A percentile compares a stretch with the other conserved stretches of the same genome.
phyloP scores from a whole-genome alignment of 2,113 vertebrate genomes.

The Ranitomeya imitator region DNA sequence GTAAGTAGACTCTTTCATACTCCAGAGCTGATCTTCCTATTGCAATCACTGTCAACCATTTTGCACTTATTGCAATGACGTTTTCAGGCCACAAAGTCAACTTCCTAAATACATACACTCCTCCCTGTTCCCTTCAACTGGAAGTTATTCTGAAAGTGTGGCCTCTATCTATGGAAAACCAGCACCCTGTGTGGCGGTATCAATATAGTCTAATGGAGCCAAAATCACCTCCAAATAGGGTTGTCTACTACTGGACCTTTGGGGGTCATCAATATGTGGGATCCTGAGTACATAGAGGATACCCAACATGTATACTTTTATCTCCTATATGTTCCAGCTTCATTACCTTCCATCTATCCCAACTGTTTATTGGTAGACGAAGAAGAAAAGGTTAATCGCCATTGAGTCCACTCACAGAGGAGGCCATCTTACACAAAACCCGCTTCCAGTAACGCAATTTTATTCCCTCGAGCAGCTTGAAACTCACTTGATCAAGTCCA shows the following conservation, averaged over 20 bases:
- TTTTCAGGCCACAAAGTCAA: too few relatives aligned
- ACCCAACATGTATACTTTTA: neutral
- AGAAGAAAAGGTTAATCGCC: conserved; percentile 2
- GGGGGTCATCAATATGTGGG: neutral
- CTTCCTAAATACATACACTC: too few relatives aligned
- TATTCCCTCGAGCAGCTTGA: conserved; percentile 37
- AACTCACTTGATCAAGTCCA: conserved; percentile 43
- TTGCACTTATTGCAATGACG: too few relatives aligned
- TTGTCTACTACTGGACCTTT: neutral
- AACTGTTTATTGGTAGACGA: neutral
- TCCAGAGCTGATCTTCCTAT: neutral
- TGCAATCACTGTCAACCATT: neutral
- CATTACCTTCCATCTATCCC: neutral
- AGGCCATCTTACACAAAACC: neutral
- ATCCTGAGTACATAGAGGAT: neutral
- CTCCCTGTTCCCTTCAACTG: too few relatives aligned
- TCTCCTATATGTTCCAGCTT: neutral
- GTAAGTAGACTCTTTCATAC: neutral
- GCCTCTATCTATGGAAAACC: too few relatives aligned
- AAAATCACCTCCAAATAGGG: neutral
- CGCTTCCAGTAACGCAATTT: neutral
- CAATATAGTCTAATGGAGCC: neutral
- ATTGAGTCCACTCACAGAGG: neutral
- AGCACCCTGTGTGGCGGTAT: too few relatives aligned
- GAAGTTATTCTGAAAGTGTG: too few relatives aligned